A percentile compares a stretch with the other conserved stretches of the same genome.
Evolutionary conservation across 1,140 invertebrate species (phyloP).

Genomic region (Hestina assimilis): DNA sequence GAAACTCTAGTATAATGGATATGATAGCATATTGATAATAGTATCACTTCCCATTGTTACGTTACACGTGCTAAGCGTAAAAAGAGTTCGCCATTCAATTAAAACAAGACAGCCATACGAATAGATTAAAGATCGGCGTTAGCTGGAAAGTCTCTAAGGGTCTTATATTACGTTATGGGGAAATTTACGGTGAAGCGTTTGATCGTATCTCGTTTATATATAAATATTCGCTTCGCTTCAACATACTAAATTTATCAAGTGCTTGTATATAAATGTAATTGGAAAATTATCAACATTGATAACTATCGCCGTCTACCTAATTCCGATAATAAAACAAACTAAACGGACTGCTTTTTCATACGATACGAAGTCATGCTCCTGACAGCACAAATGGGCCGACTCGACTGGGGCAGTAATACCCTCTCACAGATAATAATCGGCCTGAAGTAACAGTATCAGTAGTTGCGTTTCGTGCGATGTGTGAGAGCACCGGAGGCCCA

Average conservation of each 20-base stretch:
- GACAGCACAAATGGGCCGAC: no score
- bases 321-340: not conserved
- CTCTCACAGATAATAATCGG: no score
- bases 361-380: no score
- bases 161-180: not conserved
- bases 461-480: no score
- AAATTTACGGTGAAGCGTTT: not conserved
- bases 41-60: conserved; percentile 50
- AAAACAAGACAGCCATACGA: not conserved
- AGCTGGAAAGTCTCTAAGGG: not conserved
- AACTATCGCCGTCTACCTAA: not conserved
- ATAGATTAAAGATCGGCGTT: conserved; percentile 4
- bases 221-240: no score
- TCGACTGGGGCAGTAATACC: no score
- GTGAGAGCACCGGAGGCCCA: no score
- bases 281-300: conserved; percentile 10
- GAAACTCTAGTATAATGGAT: conserved; percentile 53
- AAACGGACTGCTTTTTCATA: not conserved
- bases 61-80: conserved; percentile 32
- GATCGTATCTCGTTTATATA: not conserved
- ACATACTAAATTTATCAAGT: no score
- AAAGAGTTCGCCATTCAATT: conserved; percentile 8
- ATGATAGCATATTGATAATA: conserved; percentile 54
- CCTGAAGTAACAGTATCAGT: no score
- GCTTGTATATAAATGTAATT: not conserved